These are phyloP conservation scores for Amphimedon queenslandica DNA, from an alignment of 37 sponge, comb jelly and placozoan genomes.

Conservation along the genomic window DNA sequence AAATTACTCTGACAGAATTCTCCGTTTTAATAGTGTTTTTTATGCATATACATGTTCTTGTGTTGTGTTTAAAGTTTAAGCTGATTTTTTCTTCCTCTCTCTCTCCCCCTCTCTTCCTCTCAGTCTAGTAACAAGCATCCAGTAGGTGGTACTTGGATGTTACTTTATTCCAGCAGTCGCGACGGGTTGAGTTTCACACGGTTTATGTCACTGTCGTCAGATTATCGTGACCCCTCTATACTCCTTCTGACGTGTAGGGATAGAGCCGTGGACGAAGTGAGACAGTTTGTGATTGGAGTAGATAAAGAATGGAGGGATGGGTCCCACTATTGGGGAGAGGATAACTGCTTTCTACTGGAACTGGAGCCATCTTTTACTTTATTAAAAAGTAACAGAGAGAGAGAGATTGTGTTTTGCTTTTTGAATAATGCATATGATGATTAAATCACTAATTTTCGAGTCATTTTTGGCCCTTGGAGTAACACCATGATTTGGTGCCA, in stretches of 20 bases:
- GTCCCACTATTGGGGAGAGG: constrained; percentile 56
- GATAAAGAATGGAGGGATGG: constrained; percentile 79
- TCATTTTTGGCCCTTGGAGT: too few species aligned
- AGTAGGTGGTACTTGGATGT: constrained; percentile 61
- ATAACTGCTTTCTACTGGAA: constrained; percentile 40
- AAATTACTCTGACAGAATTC: constrained; percentile 5
- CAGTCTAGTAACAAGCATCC: constrained; percentile 11
- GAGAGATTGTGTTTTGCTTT: too few species aligned
- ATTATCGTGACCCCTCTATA: constrained; percentile 64
- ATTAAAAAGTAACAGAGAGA: constrained; percentile 36
- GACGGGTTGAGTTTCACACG: constrained; percentile 70
- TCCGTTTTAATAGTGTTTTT: too few species aligned
- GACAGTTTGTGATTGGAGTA: constrained; percentile 36
- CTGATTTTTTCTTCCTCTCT: not conserved
- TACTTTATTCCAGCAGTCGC: constrained; percentile 49
- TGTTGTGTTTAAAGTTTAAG: too few species aligned
- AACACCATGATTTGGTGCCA: too few species aligned
- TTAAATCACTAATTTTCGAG: too few species aligned
- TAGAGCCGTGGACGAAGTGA: constrained; percentile 12
- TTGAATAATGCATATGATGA: too few species aligned
- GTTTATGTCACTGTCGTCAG: constrained; percentile 59
- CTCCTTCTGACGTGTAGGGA: constrained; percentile 30
- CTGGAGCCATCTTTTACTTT: constrained; percentile 40
- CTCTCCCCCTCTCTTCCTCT: not conserved
- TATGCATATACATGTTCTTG: too few species aligned